phyloP scores from a whole-genome alignment of 2,888 invertebrate species.

The Diploptera punctata region DNA sequence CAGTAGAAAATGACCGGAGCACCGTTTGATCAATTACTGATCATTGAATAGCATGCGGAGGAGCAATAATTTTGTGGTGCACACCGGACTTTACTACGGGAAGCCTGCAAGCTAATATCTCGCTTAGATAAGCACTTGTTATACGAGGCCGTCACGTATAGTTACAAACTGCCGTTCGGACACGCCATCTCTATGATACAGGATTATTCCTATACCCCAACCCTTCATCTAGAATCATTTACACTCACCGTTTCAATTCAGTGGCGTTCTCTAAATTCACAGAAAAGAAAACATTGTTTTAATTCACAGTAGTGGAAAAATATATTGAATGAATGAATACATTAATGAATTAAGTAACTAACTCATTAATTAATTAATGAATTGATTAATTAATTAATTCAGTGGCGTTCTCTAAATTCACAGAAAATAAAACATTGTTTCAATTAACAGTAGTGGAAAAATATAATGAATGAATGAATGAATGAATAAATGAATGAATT shows the following conservation, averaged over 20 bases:
- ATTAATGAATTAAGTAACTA: too few relatives aligned
- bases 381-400: too few relatives aligned
- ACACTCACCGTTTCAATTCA: constrained; percentile 13
- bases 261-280: too few relatives aligned
- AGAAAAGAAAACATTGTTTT: too few relatives aligned
- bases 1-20: too few relatives aligned
- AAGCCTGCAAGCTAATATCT: constrained; percentile 12
- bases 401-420: too few relatives aligned
- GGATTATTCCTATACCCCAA: not conserved
- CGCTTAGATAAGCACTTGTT: constrained; percentile 21
- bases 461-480: not conserved
- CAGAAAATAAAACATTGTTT: too few relatives aligned
- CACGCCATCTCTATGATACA: not conserved
- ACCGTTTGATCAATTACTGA: not conserved
- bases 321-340: too few relatives aligned
- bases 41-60: constrained; percentile 7
- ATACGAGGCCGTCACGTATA: constrained; percentile 2
- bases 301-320: too few relatives aligned
- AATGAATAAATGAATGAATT: not conserved
- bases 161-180: not conserved
- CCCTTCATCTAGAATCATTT: not conserved
- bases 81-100: not conserved
- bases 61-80: not conserved
- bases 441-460: too few relatives aligned
- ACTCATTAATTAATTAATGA: too few relatives aligned